Evolutionary conservation across 1,140 invertebrate species (phyloP).

Genomic region (Bradysia coprophila): DNA sequence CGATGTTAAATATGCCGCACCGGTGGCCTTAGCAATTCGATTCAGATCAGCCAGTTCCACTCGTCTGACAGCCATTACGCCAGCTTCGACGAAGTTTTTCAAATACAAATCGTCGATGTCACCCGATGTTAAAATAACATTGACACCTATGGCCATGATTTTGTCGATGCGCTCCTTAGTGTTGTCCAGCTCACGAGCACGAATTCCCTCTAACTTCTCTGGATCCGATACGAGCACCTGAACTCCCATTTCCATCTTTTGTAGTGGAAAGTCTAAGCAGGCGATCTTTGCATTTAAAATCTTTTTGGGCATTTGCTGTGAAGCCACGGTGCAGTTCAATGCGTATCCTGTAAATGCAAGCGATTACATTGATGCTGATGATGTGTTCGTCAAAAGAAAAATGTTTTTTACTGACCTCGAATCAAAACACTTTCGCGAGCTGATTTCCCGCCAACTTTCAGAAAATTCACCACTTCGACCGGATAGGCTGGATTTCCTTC

Average conservation of each 20-base stretch:
- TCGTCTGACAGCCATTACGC: conserved; percentile 91
- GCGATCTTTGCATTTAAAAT: conserved; percentile 92
- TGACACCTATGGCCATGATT: conserved; percentile 83
- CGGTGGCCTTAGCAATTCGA: conserved; percentile 98
- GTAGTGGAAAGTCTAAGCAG: conserved; percentile 92
- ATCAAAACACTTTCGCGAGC: conserved; percentile 83
- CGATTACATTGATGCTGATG: no score
- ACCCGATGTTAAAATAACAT: conserved; percentile 87
- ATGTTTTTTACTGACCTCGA: no score
- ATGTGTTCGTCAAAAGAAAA: no score
- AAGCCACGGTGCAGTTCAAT: conserved; percentile 96
- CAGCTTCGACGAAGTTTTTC: conserved; percentile 95
- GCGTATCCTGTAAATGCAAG: conserved; percentile 60
- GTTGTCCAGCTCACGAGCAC: conserved; percentile 88
- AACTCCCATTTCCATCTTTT: conserved; percentile 95
- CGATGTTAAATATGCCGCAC: conserved; percentile 82
- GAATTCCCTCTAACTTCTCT: conserved; percentile 83
- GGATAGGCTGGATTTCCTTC: conserved; percentile 79
- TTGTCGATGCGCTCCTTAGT: conserved; percentile 96
- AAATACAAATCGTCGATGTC: conserved; percentile 98
- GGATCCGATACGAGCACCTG: conserved; percentile 92
- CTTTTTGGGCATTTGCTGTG: conserved; percentile 86
- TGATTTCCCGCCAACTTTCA: conserved; percentile 94
- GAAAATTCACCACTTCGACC: conserved; percentile 91
- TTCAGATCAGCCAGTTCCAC: conserved; percentile 93